Percentiles rank a stretch among this genome's conserved stretches.
Conservation (phyloP, 2,113 vertebrate genomes). For the Polypterus senegalus region DNA sequence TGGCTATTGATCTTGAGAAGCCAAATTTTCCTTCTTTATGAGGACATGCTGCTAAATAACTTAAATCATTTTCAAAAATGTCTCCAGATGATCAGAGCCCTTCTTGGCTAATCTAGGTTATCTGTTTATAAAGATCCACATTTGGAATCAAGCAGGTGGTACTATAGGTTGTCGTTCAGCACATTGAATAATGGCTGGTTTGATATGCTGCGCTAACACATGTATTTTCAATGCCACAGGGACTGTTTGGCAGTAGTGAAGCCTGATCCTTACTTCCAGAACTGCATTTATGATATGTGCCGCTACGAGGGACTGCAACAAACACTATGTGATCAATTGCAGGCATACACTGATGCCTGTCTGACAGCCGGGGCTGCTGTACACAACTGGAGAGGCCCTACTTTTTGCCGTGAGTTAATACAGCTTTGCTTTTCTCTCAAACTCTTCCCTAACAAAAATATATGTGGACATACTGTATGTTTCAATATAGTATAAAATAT, state of each 20-base stretch:
- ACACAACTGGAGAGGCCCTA: conserved; percentile 50
- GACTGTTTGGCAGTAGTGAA: conserved; percentile 47
- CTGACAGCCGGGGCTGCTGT: conserved; percentile 47
- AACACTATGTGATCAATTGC: conserved; percentile 55
- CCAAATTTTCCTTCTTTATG: too few species aligned
- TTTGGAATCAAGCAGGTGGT: too few species aligned
- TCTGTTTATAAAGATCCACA: too few species aligned
- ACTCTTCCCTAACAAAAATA: conserved; percentile 1
- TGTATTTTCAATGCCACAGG: conserved; percentile 25
- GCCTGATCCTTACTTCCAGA: conserved; percentile 47
- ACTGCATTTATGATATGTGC: conserved; percentile 63
- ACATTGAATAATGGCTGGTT: too few species aligned
- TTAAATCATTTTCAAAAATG: too few species aligned
- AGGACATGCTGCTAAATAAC: too few species aligned
- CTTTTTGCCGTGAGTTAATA: conserved; percentile 56
- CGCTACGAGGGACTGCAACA: conserved; percentile 40
- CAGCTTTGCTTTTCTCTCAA: background rate
- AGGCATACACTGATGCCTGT: conserved; percentile 56
- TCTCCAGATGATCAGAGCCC: too few species aligned
- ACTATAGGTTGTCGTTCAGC: too few species aligned
- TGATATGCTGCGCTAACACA: too few species aligned
- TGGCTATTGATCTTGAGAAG: too few species aligned
- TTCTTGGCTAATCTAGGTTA: too few species aligned
- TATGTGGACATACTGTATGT: background rate
- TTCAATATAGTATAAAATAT: background rate